Percentiles rank a stretch among this genome's conserved stretches.
Evolutionary conservation across 2,113 vertebrate species (phyloP).

Genomic region (Tragelaphus scriptus): DNA sequence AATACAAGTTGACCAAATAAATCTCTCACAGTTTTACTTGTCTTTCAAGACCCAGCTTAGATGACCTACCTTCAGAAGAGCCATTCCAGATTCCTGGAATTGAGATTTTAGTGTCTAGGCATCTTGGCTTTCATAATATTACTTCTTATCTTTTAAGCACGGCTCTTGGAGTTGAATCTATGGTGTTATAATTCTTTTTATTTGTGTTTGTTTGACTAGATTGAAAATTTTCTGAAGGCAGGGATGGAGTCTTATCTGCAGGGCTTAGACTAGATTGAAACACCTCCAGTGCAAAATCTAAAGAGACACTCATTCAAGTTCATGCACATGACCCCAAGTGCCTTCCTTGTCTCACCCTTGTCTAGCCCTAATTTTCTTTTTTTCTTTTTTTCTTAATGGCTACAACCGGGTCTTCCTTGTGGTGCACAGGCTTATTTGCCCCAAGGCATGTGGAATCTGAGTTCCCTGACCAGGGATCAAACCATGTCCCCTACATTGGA

Average conservation of each 20-base stretch:
- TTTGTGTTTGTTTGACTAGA: not conserved
- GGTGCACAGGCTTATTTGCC: not conserved
- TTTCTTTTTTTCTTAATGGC: not conserved
- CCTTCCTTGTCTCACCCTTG: not conserved
- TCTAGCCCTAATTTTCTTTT: not conserved
- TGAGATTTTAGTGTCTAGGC: not conserved
- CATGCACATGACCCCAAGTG: not conserved
- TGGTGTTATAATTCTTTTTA: not conserved
- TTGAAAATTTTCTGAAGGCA: not conserved
- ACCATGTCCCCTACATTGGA: not conserved
- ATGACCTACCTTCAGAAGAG: not conserved
- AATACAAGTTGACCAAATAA: not conserved
- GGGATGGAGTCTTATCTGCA: not conserved
- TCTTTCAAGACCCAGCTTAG: not conserved
- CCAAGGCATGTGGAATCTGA: not conserved
- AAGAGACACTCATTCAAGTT: not conserved
- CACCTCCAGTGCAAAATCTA: not conserved
- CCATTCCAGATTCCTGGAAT: not conserved
- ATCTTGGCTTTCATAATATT: not conserved
- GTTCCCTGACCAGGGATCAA: not conserved
- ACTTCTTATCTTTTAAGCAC: not conserved
- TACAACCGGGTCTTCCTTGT: not conserved
- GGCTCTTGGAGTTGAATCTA: not conserved
- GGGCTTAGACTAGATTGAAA: not conserved
- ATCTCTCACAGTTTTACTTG: constrained; percentile 17